phyloP scores from a whole-genome alignment of 2,888 invertebrate species.

The Tipula confusa region DNA sequence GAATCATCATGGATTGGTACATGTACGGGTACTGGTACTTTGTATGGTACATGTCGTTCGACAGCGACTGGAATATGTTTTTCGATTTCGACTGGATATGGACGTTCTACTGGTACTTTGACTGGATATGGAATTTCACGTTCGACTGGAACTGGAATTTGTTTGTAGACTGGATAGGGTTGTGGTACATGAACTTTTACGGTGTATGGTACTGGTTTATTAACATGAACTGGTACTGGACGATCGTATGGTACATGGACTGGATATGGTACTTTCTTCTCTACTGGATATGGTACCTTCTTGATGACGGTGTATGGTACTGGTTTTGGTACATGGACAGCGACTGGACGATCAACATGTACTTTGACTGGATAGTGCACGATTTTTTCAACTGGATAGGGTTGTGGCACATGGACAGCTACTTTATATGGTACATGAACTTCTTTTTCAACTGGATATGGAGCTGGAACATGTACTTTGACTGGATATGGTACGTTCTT shows the following conservation, averaged over 20 bases:
- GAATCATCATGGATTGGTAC: conserved; percentile 38
- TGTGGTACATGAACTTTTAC: conserved; percentile 58
- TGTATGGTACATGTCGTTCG: conserved; percentile 62
- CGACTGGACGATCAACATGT: conserved; percentile 66
- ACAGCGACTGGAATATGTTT: conserved; percentile 61
- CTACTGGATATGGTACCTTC: conserved; percentile 66
- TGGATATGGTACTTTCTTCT: conserved; percentile 60
- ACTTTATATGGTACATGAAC: conserved; percentile 59
- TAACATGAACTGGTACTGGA: conserved; percentile 58
- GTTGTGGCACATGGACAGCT: conserved; percentile 70
- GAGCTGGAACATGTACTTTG: conserved; percentile 65
- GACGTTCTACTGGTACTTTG: conserved; percentile 59
- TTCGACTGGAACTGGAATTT: conserved; percentile 62
- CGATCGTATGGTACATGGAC: conserved; percentile 65
- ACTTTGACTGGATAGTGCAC: conserved; percentile 75
- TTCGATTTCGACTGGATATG: conserved; percentile 57
- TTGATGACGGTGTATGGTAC: conserved; percentile 78
- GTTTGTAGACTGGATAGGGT: conserved; percentile 56
- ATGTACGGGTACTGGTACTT: conserved; percentile 51
- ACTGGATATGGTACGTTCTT: conserved; percentile 68
- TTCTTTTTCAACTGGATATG: conserved; percentile 62
- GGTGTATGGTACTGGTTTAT: conserved; percentile 56
- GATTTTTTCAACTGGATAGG: conserved; percentile 67
- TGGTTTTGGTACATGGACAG: conserved; percentile 57
- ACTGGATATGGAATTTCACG: conserved; percentile 62